Percentiles rank a stretch among this genome's conserved stretches.
Evolutionary conservation across 2,888 invertebrate genomes (phyloP).

Genomic region (Tachina lurida): DNA sequence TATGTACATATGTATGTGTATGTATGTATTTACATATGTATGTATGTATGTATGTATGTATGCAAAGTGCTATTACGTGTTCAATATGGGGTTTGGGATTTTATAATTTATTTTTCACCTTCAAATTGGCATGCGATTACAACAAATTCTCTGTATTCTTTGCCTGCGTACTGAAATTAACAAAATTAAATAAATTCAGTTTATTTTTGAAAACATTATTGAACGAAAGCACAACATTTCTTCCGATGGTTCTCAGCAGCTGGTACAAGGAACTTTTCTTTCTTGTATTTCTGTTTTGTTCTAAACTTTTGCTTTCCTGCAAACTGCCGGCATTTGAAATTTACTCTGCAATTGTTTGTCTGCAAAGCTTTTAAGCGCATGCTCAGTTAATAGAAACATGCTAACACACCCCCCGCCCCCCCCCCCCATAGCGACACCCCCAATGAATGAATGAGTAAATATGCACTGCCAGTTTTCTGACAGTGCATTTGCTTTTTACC

Average conservation of each 20-base stretch:
- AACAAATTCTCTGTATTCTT: background rate
- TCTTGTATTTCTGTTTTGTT: background rate
- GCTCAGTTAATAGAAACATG: conserved; percentile 3
- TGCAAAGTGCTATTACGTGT: background rate
- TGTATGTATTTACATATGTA: background rate
- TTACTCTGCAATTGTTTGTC: background rate
- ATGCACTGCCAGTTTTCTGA: background rate
- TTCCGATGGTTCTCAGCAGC: background rate
- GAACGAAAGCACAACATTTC: background rate
- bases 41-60: background rate
- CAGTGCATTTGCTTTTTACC: background rate
- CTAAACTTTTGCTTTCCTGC: background rate
- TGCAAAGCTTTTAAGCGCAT: conserved; percentile 30
- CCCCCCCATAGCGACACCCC: background rate
- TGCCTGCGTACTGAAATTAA: conserved; percentile 25
- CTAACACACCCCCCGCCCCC: too few species aligned
- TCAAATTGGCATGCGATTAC: conserved; percentile 58
- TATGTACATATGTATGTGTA: background rate
- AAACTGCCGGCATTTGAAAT: conserved; percentile 21
- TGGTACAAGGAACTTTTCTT: conserved; percentile 38
- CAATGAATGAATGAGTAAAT: background rate
- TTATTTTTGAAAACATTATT: conserved; percentile 7
- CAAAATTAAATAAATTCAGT: conserved; percentile 23
- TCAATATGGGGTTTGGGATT: background rate
- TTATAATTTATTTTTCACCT: conserved; percentile 20